Evolutionary conservation across 2,888 invertebrate species (phyloP).

Genomic region (Thereva nobilitata): DNA sequence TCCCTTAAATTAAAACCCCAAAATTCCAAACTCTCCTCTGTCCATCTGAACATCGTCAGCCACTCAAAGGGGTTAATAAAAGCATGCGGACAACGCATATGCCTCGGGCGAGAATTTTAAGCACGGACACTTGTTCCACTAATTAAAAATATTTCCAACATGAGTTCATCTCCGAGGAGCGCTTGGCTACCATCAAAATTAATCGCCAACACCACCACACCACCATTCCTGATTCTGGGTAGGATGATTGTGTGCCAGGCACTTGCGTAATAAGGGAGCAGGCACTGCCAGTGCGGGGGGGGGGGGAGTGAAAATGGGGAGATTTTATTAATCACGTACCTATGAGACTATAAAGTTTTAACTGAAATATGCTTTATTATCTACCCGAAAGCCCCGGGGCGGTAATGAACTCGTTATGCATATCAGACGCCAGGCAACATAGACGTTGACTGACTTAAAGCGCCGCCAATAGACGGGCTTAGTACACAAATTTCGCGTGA

Average conservation of each 20-base stretch:
- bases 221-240: too few relatives aligned
- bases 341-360: slow-evolving; percentile 5
- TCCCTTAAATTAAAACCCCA: slow-evolving; percentile 19
- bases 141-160: slow-evolving; percentile 37
- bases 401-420: not conserved
- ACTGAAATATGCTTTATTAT: not conserved
- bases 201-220: slow-evolving; percentile 13
- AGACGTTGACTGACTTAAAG: not conserved
- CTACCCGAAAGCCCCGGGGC: not conserved
- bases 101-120: slow-evolving; percentile 28
- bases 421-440: not conserved
- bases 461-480: too few relatives aligned
- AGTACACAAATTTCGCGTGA: too few relatives aligned
- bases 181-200: slow-evolving; percentile 22
- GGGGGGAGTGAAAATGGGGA: too few relatives aligned
- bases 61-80: slow-evolving; percentile 19
- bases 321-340: slow-evolving; percentile 19
- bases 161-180: slow-evolving; percentile 32
- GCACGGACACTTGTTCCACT: slow-evolving; percentile 34
- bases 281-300: too few relatives aligned
- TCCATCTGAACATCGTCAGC: slow-evolving; percentile 14
- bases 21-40: slow-evolving; percentile 18
- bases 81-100: slow-evolving; percentile 17
- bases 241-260: too few relatives aligned
- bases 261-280: too few relatives aligned